A percentile compares a stretch with the other conserved stretches of the same genome.
These are phyloP conservation scores for Agonopterix subpropinquella DNA, from an alignment of 2,888 invertebrate species.

Conservation along the genomic window DNA sequence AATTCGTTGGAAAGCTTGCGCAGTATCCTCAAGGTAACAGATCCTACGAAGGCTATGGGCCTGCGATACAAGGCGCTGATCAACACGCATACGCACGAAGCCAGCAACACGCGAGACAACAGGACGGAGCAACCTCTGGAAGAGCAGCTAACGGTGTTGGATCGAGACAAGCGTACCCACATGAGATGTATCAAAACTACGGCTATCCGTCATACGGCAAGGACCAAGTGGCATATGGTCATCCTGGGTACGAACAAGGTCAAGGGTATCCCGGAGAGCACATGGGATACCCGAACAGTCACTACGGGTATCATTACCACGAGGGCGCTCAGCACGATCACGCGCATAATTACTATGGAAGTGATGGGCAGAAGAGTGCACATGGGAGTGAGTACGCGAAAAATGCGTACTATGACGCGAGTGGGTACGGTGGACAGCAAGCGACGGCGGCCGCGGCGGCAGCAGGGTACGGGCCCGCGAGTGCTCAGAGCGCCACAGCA, in stretches of 20 bases:
- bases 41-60: slow-evolving; percentile 53
- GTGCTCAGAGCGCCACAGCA: slow-evolving; percentile 37
- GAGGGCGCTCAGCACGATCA: slow-evolving; percentile 60
- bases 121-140: slow-evolving; percentile 48
- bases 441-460: slow-evolving; percentile 38
- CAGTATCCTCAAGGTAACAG: slow-evolving; percentile 63
- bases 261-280: slow-evolving; percentile 60
- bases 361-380: slow-evolving; percentile 67
- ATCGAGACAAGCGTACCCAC: slow-evolving; percentile 56
- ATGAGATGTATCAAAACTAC: slow-evolving; percentile 70
- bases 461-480: slow-evolving; percentile 24
- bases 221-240: slow-evolving; percentile 71
- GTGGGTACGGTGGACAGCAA: slow-evolving; percentile 47
- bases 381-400: slow-evolving; percentile 70
- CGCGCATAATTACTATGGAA: slow-evolving; percentile 59
- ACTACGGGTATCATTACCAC: slow-evolving; percentile 71
- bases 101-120: slow-evolving; percentile 49
- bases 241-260: slow-evolving; percentile 74
- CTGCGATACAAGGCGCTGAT: slow-evolving; percentile 52
- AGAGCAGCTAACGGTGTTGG: slow-evolving; percentile 58
- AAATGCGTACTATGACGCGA: slow-evolving; percentile 65
- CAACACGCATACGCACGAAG: slow-evolving; percentile 65
- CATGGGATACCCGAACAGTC: slow-evolving; percentile 62
- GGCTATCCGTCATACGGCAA: slow-evolving; percentile 72
- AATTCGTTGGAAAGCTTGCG: slow-evolving; percentile 61